Base-by-base conservation (phyloP, 2,113 vertebrate species). In the Serinus canaria region DNA sequence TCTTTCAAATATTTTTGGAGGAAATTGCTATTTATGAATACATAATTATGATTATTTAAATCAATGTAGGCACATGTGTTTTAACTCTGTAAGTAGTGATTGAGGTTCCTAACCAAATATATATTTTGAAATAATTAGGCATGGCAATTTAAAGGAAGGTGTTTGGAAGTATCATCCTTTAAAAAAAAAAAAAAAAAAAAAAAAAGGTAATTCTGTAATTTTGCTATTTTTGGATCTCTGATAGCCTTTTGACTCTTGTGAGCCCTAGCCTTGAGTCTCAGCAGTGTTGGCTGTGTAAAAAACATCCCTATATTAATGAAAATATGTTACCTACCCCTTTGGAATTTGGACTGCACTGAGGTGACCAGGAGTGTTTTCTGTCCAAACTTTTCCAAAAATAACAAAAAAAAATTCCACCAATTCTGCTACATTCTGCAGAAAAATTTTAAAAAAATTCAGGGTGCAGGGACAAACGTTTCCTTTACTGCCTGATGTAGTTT, bases 11-110 rank as follows among this genome's bases (percentile, higher is more conserved):
- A n/a, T 50, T 24, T 73, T 37, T 4, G 35, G 31, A n/a, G 22
- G 15, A 15, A 19, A 30, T 39, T 59, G 4, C 8, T 55, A 73
- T 55, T 52, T 68, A 18, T 59, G 50, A 7, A 13, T 55, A 3
- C 7, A 9, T 31, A 49, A 28, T 55, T 31, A n/a, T 25, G 10
- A 25, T 55, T 63, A 31, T 55, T 81, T 50, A 62, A 76, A 73
- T 63, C 15, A 27, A 30, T 19, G 39, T 35, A 47, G 58, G 23
- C 39, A 59, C 0, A 0, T n/a, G 31, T 17, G 9, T 69, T 81
- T 33, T 56, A 55, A 37, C 56, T 72, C 31, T 56, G 7, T 35
- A 49, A 62, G 27, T 53, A 72, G 25, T 30, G 28, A 19, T 10
- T 41, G 58, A 76, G 13, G 21, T 56, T 86, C 31, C 17, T 75